Evolutionary conservation across 2,797 vertebrate genomes (phyloP).

Genomic region (Fistularia commersonii): DNA sequence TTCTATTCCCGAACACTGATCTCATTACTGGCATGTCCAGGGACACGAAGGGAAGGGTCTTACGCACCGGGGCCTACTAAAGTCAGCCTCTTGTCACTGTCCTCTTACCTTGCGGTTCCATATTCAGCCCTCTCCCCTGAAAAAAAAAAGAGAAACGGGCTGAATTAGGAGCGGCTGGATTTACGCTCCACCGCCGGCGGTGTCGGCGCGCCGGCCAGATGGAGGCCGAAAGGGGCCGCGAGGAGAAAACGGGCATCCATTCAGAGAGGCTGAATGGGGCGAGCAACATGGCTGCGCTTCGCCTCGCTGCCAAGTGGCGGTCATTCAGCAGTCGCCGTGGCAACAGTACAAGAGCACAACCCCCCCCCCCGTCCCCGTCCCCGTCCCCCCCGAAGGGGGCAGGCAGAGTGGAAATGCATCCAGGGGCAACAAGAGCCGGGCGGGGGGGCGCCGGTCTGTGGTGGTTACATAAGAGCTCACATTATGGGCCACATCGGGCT

Average conservation of each 20-base stretch:
- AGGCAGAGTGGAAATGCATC: conserved; percentile 54
- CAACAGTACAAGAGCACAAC: conserved; percentile 67
- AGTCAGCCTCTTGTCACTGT: conserved; percentile 38
- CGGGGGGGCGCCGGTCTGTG: conserved; percentile 36
- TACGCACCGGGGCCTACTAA: conserved; percentile 35
- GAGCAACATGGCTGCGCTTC: conserved; percentile 58
- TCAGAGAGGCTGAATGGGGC: conserved; percentile 62
- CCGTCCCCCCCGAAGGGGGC: conserved; percentile 56
- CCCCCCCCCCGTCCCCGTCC: too few relatives aligned
- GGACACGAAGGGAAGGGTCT: conserved; percentile 40
- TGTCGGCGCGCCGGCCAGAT: conserved; percentile 61
- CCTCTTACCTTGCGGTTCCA: conserved; percentile 90
- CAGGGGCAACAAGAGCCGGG: conserved; percentile 52
- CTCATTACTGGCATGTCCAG: conserved; percentile 35
- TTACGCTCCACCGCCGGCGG: conserved; percentile 48
- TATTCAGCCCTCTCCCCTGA: conserved; percentile 90
- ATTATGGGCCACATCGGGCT: conserved; percentile 8
- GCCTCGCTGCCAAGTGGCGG: conserved; percentile 64
- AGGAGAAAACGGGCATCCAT: conserved; percentile 65
- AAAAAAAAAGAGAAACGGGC: conserved; percentile 43
- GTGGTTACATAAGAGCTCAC: conserved; percentile 36
- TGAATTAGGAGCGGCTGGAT: conserved; percentile 43
- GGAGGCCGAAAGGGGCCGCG: conserved; percentile 62
- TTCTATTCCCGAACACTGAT: conserved; percentile 15
- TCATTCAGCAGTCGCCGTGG: conserved; percentile 73